Evolutionary conservation across 2,888 invertebrate genomes (phyloP), one percentile per base, ranked within the genome.

Genomic region (Eristalis tenax): DNA sequence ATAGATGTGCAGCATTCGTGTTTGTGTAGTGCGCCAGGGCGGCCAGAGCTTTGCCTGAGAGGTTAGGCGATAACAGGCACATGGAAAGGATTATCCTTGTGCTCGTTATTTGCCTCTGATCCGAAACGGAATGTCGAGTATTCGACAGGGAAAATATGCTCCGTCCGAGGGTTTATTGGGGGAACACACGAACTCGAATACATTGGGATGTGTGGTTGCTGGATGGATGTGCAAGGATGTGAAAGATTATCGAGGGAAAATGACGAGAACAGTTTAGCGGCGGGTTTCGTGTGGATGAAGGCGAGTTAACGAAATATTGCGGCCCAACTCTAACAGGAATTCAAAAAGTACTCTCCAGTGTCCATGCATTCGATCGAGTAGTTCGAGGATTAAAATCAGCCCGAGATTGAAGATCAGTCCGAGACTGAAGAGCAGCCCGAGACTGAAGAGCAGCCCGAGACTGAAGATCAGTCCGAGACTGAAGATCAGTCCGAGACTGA

Each of bases 1-100:
- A 81, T 79, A 77, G 76, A 77, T 71, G 61, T 73, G 18, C 56
- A 57, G 71, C 65, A 38, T 22, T 38, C 35, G 65, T 64, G 73
- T 74, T 81, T 73, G 68, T 81, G 81, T 77, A 43, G 59, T 81
- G 43, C 68, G 80, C 63, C 57, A 77, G 76, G 50, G 63, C 73
- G 18, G 32, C 32, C 32, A 50, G 50, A 50, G 8, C 50, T 50
- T 50, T 18, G 50, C 35, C 59, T 43, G 40, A 59, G 65, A 66
- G 40, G 69, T 75, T 75, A 66, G 40, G 38, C 65, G 79, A 75
- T 75, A 69, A 78, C 74, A 74, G 71, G 15, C n/a, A 50, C 82
- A 38, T 15, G 68, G 50, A 73, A 66, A 59, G 50, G 68, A 83
- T 77, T 68, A 83, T 73, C 71, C 23, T 32, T 65, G 65, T 35